Base-by-base conservation (phyloP, 2,113 vertebrate genomes). In the Megalops atlanticus region DNA sequence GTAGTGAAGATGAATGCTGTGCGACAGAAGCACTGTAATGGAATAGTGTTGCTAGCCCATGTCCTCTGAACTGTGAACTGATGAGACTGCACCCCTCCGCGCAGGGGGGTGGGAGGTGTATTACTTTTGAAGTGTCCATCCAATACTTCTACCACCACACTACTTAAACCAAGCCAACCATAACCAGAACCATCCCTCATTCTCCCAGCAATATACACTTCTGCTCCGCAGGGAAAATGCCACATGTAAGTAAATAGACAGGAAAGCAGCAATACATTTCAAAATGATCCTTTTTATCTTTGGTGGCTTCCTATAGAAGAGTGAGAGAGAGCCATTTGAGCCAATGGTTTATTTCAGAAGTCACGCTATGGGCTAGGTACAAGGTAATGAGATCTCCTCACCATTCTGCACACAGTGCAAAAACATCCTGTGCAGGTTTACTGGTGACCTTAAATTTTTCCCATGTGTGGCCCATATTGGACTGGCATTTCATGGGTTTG, bases 111-210 rank as follows among this genome's bases (percentile, higher is more conserved):
- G 54, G 45, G 45, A 86, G 77, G 39, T 81, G 71, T 84, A 83
- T 75, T 69, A 75, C 81, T 88, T 91, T 81, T 82, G 79, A 90
- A 89, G 85, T 87, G 85, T 88, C 86, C 85, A 15, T 88, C 86
- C 85, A 45, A 70, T 10, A 68, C 82, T 24, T 80, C 77, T 72
- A 76, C 18, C 21, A 70, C 43, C 64, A 31, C 70, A 27, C 49
- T 18, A 5, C 10, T 33, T 35, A 31, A 18, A 54, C 52, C 71
- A 49, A 6, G 47, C 58, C 52, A n/a, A 45, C 69, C 38, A 58
- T 81, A 83, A 84, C 58, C 14, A 27, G 27, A 24, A 35, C 47
- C 78, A 31, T 24, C 49, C 38, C 78, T 74, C 74, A 36, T 82
- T 86, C 79, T 77, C 58, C 77, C 80, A 83, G 85, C 81, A 85